Evolutionary conservation across 1,140 invertebrate species (phyloP).

Genomic region (Periplaneta americana): DNA sequence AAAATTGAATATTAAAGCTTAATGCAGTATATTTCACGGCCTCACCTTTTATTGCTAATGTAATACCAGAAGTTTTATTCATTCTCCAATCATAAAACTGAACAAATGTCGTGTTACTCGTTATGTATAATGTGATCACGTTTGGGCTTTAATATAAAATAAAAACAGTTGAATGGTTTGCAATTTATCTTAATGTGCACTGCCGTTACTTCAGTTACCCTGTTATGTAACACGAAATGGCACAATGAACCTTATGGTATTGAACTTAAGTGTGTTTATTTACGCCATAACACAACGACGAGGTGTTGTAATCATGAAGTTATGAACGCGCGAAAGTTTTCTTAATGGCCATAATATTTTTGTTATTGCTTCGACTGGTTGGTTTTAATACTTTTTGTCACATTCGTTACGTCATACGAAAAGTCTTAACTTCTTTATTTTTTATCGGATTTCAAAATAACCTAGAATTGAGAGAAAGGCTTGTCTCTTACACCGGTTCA

Average conservation of each 20-base stretch:
- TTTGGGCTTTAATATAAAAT: no score
- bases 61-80: no score
- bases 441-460: neutral
- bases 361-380: no score
- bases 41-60: no score
- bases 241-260: neutral
- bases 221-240: neutral
- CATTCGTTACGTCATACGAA: neutral
- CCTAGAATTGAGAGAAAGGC: neutral
- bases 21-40: no score
- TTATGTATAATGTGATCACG: neutral
- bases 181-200: neutral
- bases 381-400: no score
- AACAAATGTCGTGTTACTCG: neutral
- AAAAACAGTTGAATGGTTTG: no score
- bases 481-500: neutral
- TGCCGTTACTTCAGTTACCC: neutral
- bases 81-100: no score
- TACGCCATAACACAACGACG: neutral
- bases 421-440: neutral
- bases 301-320: neutral
- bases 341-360: no score
- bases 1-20: no score
- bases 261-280: neutral
- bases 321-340: no score